A percentile compares a stretch with the other conserved stretches of the same genome.
phyloP scores from a whole-genome alignment of 2,888 invertebrate species.

The Metallyticus violacea region DNA sequence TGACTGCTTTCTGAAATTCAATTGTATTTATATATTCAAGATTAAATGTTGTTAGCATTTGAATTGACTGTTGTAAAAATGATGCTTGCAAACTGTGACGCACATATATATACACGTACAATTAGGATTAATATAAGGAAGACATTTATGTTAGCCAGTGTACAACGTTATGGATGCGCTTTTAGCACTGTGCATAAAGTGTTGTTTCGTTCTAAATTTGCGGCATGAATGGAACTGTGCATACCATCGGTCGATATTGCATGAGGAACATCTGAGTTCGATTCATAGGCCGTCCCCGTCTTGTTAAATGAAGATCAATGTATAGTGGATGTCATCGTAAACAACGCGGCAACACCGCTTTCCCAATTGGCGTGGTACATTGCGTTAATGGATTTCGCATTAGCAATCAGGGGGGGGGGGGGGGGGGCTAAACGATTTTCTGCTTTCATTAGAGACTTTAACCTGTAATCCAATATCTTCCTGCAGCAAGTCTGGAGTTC shows the following conservation, averaged over 20 bases:
- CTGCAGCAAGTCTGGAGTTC: not conserved
- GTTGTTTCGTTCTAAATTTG: not conserved
- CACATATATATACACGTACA: too few relatives aligned
- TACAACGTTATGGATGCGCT: not conserved
- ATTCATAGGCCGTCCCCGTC: not conserved
- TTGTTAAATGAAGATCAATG: not conserved
- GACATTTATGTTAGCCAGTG: not conserved
- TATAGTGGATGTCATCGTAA: not conserved
- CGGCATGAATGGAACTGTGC: too few relatives aligned
- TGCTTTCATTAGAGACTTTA: not conserved
- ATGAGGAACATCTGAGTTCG: not conserved
- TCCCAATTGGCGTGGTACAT: not conserved
- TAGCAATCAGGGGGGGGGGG: not conserved
- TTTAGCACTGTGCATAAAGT: too few relatives aligned
- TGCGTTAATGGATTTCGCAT: not conserved
- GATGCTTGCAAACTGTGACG: too few relatives aligned
- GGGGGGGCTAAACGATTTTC: not conserved
- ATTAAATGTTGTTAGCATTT: too few relatives aligned
- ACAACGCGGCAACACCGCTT: not conserved
- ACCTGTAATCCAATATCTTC: not conserved
- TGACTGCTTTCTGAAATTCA: too few relatives aligned
- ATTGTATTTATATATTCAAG: too few relatives aligned
- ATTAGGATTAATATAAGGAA: too few relatives aligned
- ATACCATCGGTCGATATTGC: not conserved
- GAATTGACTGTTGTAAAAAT: too few relatives aligned